Evolutionary conservation across 2,113 vertebrate species (phyloP).

Genomic region (Prochilodus magdalenae): DNA sequence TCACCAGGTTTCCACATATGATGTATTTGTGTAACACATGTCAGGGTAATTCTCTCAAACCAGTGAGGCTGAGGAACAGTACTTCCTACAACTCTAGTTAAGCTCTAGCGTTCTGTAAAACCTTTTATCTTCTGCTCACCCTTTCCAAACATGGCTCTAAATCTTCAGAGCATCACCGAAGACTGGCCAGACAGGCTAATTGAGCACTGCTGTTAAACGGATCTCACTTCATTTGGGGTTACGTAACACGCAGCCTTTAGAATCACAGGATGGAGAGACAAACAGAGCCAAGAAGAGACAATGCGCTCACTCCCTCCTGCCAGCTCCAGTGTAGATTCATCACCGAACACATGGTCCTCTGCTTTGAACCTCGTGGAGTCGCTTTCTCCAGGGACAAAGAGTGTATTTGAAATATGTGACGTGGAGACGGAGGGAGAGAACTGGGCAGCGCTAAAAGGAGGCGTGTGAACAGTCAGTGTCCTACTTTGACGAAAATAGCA

Average conservation of each 20-base stretch:
- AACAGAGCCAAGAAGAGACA: neutral
- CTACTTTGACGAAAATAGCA: slow-evolving; percentile 31
- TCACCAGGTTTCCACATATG: too few species aligned
- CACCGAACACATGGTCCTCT: neutral
- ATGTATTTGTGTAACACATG: too few species aligned
- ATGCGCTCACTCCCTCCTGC: neutral
- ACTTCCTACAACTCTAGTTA: too few species aligned
- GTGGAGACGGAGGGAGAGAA: neutral
- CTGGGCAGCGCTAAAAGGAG: slow-evolving; percentile 7
- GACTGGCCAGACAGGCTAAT: neutral
- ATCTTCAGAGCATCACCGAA: neutral
- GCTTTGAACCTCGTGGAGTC: neutral
- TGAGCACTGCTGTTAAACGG: neutral
- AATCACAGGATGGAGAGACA: neutral
- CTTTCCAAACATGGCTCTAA: neutral
- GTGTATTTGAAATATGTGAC: neutral
- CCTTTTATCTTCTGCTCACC: neutral
- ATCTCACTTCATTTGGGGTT: neutral
- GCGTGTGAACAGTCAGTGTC: neutral
- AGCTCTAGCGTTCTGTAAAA: neutral
- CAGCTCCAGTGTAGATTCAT: slow-evolving; percentile 10
- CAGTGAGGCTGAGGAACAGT: too few species aligned
- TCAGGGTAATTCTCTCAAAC: too few species aligned
- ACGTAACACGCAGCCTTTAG: neutral
- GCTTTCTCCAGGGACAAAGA: neutral